Evolutionary conservation across 2,888 invertebrate species (phyloP).

Genomic region (Ischnura elegans): DNA sequence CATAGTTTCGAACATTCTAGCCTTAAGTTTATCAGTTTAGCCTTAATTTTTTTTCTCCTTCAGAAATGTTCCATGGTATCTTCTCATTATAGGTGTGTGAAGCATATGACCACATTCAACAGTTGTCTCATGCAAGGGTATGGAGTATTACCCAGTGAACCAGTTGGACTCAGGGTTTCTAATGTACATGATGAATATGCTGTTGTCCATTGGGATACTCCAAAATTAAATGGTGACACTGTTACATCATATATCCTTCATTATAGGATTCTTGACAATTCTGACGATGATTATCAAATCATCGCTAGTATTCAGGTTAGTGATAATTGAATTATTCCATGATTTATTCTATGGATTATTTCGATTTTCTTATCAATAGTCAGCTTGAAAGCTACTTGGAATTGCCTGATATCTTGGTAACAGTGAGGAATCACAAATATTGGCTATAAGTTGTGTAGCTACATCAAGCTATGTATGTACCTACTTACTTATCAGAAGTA

Average conservation of each 20-base stretch:
- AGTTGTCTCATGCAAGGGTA: conserved; percentile 92
- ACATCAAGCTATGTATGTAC: no score
- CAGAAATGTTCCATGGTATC: background rate
- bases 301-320: conserved; percentile 34
- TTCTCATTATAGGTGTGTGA: conserved; percentile 82
- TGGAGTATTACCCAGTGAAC: conserved; percentile 89
- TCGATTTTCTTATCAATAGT: no score
- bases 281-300: conserved; percentile 76
- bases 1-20: background rate
- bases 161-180: conserved; percentile 84
- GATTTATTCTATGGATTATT: no score
- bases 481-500: no score
- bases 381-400: no score
- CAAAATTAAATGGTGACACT: conserved; percentile 85
- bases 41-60: background rate
- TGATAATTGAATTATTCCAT: background rate
- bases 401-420: no score
- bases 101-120: conserved; percentile 89
- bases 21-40: background rate
- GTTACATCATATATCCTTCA: conserved; percentile 84
- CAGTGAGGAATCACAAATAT: no score
- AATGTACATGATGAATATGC: conserved; percentile 88
- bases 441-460: no score
- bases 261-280: conserved; percentile 76
- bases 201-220: conserved; percentile 88